phyloP scores from a whole-genome alignment of 1,140 invertebrate species.

The Bombus difficillimus region DNA sequence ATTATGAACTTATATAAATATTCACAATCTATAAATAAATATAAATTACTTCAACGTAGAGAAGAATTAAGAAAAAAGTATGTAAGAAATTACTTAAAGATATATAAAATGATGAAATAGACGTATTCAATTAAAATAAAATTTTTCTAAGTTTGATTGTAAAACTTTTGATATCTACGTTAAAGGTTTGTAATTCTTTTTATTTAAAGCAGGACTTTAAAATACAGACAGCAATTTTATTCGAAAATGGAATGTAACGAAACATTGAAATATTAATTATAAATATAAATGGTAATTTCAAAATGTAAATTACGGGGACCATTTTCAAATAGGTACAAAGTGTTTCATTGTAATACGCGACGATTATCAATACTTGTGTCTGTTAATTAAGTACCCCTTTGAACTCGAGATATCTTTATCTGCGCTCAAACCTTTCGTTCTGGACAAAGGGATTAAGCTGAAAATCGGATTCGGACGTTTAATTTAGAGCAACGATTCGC shows the following conservation, averaged over 20 bases:
- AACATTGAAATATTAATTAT: conserved; percentile 8
- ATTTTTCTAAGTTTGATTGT: not conserved
- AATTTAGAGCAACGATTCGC: conserved; percentile 34
- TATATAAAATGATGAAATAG: not conserved
- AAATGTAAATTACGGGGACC: not conserved
- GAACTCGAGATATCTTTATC: conserved; percentile 56
- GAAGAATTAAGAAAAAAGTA: not conserved
- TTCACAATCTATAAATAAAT: too few species aligned
- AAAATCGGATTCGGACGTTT: conserved; percentile 64
- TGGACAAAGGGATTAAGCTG: conserved; percentile 59
- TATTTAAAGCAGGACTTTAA: not conserved
- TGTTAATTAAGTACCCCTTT: conserved; percentile 59
- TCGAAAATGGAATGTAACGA: not conserved
- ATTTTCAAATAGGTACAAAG: conserved; percentile 15
- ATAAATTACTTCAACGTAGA: too few species aligned
- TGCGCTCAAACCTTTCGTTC: conserved; percentile 40
- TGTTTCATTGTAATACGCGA: conserved; percentile 28
- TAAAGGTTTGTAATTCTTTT: not conserved
- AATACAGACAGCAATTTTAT: not conserved
- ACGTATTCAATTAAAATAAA: not conserved
- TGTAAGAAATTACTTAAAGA: not conserved
- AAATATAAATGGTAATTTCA: not conserved
- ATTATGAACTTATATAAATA: too few species aligned
- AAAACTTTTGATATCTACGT: not conserved
- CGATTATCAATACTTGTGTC: conserved; percentile 39